These are phyloP conservation scores for Podargus strigoides DNA, from an alignment of 2,797 vertebrate species.

Conservation along the genomic window DNA sequence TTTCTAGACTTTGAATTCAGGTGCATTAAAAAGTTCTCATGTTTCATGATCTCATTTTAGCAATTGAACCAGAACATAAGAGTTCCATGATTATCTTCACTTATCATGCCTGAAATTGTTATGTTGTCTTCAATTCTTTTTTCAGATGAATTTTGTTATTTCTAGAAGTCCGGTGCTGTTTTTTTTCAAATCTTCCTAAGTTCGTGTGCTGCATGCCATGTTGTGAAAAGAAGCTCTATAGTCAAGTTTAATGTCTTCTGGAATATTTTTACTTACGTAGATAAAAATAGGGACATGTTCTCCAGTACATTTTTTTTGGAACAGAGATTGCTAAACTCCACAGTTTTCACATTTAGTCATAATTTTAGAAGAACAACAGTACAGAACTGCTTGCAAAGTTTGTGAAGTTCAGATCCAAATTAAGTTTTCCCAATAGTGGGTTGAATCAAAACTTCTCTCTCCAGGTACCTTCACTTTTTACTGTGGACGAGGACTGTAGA, in stretches of 20 bases:
- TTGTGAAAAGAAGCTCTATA: conserved; percentile 24
- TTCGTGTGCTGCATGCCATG: neutral
- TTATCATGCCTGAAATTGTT: neutral
- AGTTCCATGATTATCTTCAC: neutral
- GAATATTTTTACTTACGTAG: conserved; percentile 53
- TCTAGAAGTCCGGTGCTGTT: neutral
- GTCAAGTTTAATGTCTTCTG: conserved; percentile 46
- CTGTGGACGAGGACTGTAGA: neutral
- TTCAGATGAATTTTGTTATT: neutral
- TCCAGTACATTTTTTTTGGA: conserved; percentile 60
- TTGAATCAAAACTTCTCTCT: neutral
- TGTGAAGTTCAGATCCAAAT: conserved; percentile 15
- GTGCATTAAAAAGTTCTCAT: neutral
- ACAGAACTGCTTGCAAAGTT: conserved; percentile 25
- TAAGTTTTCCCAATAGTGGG: neutral
- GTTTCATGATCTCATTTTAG: neutral
- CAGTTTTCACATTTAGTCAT: conserved; percentile 56
- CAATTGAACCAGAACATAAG: neutral
- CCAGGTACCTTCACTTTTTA: neutral
- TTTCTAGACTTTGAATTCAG: neutral
- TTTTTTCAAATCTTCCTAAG: neutral
- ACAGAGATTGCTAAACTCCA: conserved; percentile 56
- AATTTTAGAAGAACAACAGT: conserved; percentile 55
- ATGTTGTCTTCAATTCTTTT: neutral
- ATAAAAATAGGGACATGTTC: conserved; percentile 64